phyloP scores from a whole-genome alignment of 2,888 invertebrate genomes.

The Caenorhabditis japonica region DNA sequence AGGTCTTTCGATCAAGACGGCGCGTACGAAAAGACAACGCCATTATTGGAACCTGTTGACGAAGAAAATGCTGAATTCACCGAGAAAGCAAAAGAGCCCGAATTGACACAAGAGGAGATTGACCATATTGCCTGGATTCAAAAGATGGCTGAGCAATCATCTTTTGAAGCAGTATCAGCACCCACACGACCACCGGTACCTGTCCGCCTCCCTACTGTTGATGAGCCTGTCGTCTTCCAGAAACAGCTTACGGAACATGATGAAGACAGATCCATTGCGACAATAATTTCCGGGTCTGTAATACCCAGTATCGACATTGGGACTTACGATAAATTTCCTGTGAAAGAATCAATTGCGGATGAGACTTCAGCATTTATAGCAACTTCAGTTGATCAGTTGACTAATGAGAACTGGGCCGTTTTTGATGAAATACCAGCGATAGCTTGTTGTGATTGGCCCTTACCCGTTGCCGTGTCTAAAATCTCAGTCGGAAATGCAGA shows the following conservation, averaged over 20 bases:
- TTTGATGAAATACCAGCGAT: neutral
- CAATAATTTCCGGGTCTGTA: conserved; percentile 24
- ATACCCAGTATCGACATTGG: no score
- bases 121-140: conserved; percentile 57
- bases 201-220: conserved; percentile 2
- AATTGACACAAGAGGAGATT: conserved; percentile 39
- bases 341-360: conserved; percentile 18
- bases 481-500: neutral
- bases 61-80: neutral
- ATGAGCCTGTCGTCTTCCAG: neutral
- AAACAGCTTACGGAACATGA: neutral
- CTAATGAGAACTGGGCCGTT: conserved; percentile 14
- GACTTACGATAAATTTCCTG: no score
- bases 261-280: conserved; percentile 40
- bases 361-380: neutral
- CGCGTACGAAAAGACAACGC: conserved; percentile 21
- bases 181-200: conserved; percentile 12
- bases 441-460: conserved; percentile 19
- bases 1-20: conserved; percentile 29
- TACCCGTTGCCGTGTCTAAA: neutral
- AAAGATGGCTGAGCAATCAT: conserved; percentile 8
- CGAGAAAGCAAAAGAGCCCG: conserved; percentile 5
- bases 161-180: conserved; percentile 2
- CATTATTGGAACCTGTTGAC: conserved; percentile 13
- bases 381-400: neutral